phyloP scores from a whole-genome alignment of 2,888 invertebrate species.

The Sinohyriopsis cumingii region DNA sequence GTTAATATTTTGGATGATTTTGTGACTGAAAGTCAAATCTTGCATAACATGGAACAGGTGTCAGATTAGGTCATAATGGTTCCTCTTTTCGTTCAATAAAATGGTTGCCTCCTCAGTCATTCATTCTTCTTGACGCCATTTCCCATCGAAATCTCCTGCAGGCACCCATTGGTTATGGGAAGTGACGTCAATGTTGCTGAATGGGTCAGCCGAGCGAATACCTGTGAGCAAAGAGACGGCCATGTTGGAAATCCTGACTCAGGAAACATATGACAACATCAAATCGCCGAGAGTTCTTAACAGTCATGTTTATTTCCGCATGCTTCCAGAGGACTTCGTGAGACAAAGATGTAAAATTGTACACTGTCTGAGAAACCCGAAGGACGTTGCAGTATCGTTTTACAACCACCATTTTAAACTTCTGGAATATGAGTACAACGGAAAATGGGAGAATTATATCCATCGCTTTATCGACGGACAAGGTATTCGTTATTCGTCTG shows the following conservation, averaged over 20 bases:
- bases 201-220: conserved; percentile 40
- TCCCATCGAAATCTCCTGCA: conserved; percentile 1
- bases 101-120: too few species aligned
- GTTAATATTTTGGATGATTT: too few species aligned
- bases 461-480: conserved; percentile 37
- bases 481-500: conserved; percentile 12
- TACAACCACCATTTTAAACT: conserved; percentile 49
- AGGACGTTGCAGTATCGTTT: conserved; percentile 50
- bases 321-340: conserved; percentile 40
- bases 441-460: conserved; percentile 41
- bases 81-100: too few species aligned
- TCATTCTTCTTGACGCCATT: too few species aligned
- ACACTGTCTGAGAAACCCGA: conserved; percentile 48
- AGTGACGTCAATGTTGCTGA: conserved; percentile 44
- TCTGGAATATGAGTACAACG: conserved; percentile 39
- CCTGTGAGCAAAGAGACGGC: conserved; percentile 43
- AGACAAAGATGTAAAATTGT: conserved; percentile 42
- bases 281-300: conserved; percentile 44
- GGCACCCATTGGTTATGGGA: conserved; percentile 58
- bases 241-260: conserved; percentile 44
- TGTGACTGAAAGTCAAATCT: too few species aligned
- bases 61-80: too few species aligned
- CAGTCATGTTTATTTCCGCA: conserved; percentile 39
- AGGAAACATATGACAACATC: conserved; percentile 29
- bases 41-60: too few species aligned